phyloP scores from a whole-genome alignment of 2,113 vertebrate species.

The Alligator sinensis region DNA sequence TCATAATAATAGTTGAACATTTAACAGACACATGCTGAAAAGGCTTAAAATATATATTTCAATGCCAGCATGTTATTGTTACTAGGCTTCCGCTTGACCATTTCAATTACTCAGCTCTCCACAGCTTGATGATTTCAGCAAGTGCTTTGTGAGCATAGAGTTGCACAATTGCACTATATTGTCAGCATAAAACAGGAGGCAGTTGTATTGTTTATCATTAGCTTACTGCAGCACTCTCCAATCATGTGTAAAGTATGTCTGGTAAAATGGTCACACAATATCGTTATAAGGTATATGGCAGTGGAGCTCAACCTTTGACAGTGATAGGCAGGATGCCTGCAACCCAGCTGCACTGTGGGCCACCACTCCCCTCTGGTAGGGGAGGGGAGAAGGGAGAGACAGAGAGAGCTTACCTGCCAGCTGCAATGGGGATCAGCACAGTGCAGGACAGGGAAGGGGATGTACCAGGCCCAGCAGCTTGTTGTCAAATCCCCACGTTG shows the following conservation, averaged over 20 bases:
- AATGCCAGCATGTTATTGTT: background rate
- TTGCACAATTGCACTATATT: background rate
- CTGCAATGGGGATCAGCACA: too few species aligned
- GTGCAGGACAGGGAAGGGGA: too few species aligned
- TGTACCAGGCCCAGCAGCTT: too few species aligned
- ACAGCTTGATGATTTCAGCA: conserved; percentile 35
- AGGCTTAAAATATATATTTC: background rate
- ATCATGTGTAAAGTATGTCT: background rate
- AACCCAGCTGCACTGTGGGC: too few species aligned
- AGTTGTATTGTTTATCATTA: background rate
- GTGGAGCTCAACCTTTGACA: background rate
- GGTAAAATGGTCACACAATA: background rate
- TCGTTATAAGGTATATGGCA: background rate
- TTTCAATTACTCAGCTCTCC: background rate
- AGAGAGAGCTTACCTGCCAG: too few species aligned
- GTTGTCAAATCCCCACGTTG: too few species aligned
- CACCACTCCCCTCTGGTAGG: too few species aligned
- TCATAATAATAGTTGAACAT: background rate
- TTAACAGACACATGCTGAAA: background rate
- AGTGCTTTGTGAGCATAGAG: background rate
- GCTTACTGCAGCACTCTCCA: background rate
- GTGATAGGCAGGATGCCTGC: too few species aligned
- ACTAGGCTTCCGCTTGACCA: background rate
- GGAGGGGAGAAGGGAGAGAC: too few species aligned
- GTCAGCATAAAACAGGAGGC: conserved; percentile 1